Evolutionary conservation across 1,140 invertebrate species (phyloP), one percentile per base, ranked within the genome.

Genomic region (Fopius arisanus): DNA sequence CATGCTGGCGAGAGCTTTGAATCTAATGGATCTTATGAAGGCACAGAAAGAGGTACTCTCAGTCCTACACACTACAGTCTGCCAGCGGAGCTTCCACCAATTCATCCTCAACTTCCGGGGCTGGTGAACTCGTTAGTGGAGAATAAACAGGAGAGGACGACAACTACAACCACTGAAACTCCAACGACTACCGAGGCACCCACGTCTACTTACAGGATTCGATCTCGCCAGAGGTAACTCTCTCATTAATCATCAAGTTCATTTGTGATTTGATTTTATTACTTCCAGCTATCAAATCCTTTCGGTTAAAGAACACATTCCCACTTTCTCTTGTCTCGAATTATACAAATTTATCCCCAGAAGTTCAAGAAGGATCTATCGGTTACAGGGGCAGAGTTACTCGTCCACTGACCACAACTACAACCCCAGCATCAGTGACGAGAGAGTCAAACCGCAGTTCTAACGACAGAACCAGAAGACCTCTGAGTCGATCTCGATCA

Each of bases 71-170:
- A 86, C 33, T 87, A 86, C 14, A 86, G 77, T 72, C 75, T 88
- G 31, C 85, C 88, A 1, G 80, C 84, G n/a, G 82, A 88, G 77
- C 78, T 91, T 16, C 90, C 90, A 0, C 82, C 88, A 0, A 86
- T 91, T 65, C 90, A 89, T 12, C 88, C 89, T 0, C 88, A 90
- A 69, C 81, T 92, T 31, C 90, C 90, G 9, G 90, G 90, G 1
- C 78, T 91, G 21, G 89, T 92, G 0, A 92, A 92, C 78, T 89
- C 90, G 10, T 81, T 92, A 19, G 82, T 91, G 73, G 91, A 92
- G 63, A 82, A 83, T 33, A 76, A 79, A 68, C 81, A 86, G 48
- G 71, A 75, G 43, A 41, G 29, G 29, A 72, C 76, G 12, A 63
- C 72, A 2, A 26, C 77, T 0, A n/a, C 68, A 9, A 23, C 71